Conservation (phyloP, 53 echinoderm and acorn worm species). For the Pentamera pediparva region DNA sequence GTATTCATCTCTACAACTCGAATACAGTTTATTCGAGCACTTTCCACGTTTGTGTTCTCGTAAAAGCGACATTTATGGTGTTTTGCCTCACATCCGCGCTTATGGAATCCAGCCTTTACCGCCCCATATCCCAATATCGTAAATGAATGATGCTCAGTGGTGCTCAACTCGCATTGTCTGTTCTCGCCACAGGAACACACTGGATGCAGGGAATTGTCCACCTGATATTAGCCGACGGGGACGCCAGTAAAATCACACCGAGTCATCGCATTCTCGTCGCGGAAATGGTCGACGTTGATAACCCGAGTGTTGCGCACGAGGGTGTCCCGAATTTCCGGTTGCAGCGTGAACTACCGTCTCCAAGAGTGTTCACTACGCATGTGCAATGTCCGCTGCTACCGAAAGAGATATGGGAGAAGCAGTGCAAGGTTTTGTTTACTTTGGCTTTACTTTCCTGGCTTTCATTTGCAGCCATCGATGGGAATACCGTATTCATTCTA, state of each 20-base stretch:
- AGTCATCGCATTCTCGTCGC: neutral
- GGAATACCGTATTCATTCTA: too few relatives aligned
- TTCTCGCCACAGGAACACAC: neutral
- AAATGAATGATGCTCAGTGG: too few relatives aligned
- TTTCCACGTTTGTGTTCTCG: too few relatives aligned
- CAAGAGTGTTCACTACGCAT: neutral
- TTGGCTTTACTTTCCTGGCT: too few relatives aligned
- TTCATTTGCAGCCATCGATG: too few relatives aligned
- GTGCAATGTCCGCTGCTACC: neutral
- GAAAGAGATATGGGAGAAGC: neutral
- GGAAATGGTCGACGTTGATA: neutral
- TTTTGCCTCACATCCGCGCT: too few relatives aligned
- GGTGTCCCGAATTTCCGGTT: neutral
- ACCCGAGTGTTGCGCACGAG: neutral
- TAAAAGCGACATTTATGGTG: too few relatives aligned
- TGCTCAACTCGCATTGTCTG: too few relatives aligned
- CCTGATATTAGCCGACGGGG: neutral
- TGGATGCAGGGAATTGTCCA: neutral
- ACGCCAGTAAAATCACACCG: neutral
- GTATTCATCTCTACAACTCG: too few relatives aligned
- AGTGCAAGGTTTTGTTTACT: neutral
- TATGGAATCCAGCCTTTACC: too few relatives aligned
- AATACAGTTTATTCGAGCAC: too few relatives aligned
- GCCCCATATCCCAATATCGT: too few relatives aligned
- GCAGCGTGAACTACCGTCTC: neutral